phyloP scores from a whole-genome alignment of 2,113 vertebrate species.

The Siniperca chuatsi region DNA sequence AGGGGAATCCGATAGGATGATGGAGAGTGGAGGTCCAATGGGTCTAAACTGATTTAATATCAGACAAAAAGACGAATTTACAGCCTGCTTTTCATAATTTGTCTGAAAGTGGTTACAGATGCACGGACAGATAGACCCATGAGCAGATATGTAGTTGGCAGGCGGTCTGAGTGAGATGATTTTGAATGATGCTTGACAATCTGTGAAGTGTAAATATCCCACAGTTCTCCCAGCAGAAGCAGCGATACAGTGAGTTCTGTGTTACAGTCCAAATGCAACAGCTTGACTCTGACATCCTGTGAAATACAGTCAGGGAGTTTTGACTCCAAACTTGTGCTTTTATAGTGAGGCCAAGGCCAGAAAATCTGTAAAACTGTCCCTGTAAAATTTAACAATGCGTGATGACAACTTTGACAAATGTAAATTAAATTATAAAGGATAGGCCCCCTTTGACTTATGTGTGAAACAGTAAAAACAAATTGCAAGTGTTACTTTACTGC shows the following conservation, averaged over 20 bases:
- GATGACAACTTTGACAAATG: constrained; percentile 73
- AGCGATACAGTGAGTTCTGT: constrained; percentile 45
- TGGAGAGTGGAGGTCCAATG: constrained; percentile 11
- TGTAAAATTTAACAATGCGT: constrained; percentile 63
- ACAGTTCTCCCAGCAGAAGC: constrained; percentile 48
- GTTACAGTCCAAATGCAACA: constrained; percentile 65
- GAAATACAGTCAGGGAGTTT: constrained; percentile 54
- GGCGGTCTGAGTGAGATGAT: constrained; percentile 23
- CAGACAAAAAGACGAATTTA: constrained; percentile 38
- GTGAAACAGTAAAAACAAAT: constrained; percentile 46
- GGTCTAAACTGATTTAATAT: constrained; percentile 36
- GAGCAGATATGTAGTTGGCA: constrained; percentile 43
- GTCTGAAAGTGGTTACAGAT: constrained; percentile 61
- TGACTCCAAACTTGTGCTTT: constrained; percentile 52
- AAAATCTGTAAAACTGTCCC: constrained; percentile 57
- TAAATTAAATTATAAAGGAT: constrained; percentile 55
- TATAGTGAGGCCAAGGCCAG: constrained; percentile 42
- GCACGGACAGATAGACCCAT: constrained; percentile 31
- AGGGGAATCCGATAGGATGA: constrained; percentile 29
- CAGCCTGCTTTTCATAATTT: constrained; percentile 57
- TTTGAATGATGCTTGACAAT: constrained; percentile 43
- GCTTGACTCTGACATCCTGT: constrained; percentile 59
- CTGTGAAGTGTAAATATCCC: constrained; percentile 57
- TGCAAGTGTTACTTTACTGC: constrained; percentile 58
- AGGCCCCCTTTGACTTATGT: constrained; percentile 27